A percentile compares a stretch with the other conserved stretches of the same genome.
phyloP scores from a whole-genome alignment of 2,888 invertebrate genomes.

The Drosophila prostipennis region DNA sequence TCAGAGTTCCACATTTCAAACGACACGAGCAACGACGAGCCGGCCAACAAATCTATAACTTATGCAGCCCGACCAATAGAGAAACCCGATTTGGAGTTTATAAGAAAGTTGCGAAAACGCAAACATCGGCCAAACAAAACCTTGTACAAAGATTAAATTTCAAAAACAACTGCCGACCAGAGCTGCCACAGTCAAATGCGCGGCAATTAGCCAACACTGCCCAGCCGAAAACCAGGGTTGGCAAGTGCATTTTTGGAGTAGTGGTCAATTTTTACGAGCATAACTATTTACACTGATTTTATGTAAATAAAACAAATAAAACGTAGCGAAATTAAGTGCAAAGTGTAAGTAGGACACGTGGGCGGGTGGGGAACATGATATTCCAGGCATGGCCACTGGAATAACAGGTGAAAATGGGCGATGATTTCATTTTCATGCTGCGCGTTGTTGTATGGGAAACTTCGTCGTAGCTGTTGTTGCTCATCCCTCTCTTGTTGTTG shows the following conservation, averaged over 20 bases:
- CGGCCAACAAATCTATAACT: conserved; percentile 31
- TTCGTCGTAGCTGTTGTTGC: conserved; percentile 64
- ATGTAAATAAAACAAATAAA: conserved; percentile 70
- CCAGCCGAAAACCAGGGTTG: conserved; percentile 61
- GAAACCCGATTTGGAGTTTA: conserved; percentile 45
- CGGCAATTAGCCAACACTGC: conserved; percentile 49
- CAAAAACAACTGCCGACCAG: conserved; percentile 51
- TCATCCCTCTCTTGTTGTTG: conserved; percentile 25
- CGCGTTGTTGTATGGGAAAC: conserved; percentile 79
- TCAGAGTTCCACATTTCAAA: conserved; percentile 61
- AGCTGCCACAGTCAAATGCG: conserved; percentile 1
- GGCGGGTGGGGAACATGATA: not conserved
- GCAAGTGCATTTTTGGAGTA: conserved; percentile 69
- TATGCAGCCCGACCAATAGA: conserved; percentile 45
- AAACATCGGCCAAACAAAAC: conserved; percentile 32
- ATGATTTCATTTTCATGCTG: conserved; percentile 82
- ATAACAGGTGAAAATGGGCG: conserved; percentile 56
- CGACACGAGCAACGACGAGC: conserved; percentile 62
- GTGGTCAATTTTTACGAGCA: conserved; percentile 72
- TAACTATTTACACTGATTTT: conserved; percentile 70
- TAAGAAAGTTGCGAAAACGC: conserved; percentile 44
- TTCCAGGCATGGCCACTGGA: conserved; percentile 6
- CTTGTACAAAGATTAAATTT: conserved; percentile 30
- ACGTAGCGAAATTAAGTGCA: conserved; percentile 59
- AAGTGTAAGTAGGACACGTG: conserved; percentile 65